Percentiles rank a stretch among this genome's conserved stretches.
These are phyloP conservation scores for Nothura maculosa DNA, from an alignment of 2,797 vertebrate species.

Conservation along the genomic window DNA sequence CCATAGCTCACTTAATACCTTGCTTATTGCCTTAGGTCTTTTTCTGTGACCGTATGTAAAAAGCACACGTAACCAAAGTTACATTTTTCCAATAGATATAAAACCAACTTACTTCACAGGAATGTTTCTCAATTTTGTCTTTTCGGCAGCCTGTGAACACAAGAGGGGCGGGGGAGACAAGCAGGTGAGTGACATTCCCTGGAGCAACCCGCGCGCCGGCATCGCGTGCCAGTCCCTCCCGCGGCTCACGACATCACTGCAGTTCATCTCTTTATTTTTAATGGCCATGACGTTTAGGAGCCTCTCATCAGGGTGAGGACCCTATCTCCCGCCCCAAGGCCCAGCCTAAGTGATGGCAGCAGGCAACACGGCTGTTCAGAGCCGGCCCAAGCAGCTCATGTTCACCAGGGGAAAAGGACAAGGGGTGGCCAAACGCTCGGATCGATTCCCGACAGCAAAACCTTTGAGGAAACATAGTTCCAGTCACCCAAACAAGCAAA, in stretches of 20 bases:
- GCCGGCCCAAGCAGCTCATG: neutral
- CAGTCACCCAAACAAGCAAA: conserved; percentile 82
- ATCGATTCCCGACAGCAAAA: conserved; percentile 78
- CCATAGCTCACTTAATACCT: neutral
- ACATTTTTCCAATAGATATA: conserved; percentile 48
- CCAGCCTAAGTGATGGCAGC: neutral
- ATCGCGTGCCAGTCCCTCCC: neutral
- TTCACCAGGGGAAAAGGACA: conserved; percentile 60
- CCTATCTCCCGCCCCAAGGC: neutral
- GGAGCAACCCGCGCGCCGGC: neutral
- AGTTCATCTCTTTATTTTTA: neutral
- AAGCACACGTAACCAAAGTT: conserved; percentile 9
- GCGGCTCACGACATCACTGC: neutral
- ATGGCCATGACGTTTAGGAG: neutral
- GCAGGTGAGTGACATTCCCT: conserved; percentile 64
- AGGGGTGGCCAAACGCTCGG: conserved; percentile 72
- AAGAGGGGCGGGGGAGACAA: conserved; percentile 70
- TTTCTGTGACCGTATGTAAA: neutral
- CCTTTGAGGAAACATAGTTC: conserved; percentile 79
- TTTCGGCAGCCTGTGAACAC: conserved; percentile 86
- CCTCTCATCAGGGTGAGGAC: neutral
- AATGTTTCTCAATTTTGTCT: conserved; percentile 87
- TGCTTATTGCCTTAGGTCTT: neutral
- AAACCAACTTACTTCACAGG: conserved; percentile 88
- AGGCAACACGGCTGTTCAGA: conserved; percentile 34